Evolutionary conservation across 2,888 invertebrate genomes (phyloP), one percentile per base, ranked within the genome.

Genomic region (Macrophya alboannulata): DNA sequence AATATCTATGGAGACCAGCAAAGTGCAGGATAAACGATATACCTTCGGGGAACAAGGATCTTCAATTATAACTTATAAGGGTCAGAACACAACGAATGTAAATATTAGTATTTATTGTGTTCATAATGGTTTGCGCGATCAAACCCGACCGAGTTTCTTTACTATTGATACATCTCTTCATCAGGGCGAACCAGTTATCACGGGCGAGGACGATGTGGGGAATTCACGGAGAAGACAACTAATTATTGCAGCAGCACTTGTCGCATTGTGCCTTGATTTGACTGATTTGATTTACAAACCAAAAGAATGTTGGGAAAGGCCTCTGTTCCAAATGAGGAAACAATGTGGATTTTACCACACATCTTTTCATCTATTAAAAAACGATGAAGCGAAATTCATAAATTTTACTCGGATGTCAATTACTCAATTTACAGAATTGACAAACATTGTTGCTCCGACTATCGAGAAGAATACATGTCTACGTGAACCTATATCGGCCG

Each of bases 241-340:
- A 55, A 55, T 55, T n/a, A 55, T 55, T n/a, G 55, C 55, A 55
- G 55, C 55, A 55, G 55, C 55, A 55, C 55, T 55, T 55, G 17
- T 55, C n/a, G 17, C 55, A n/a, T 55, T 55, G 55, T 55, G 55
- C 55, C 55, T 55, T n/a, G 55, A 55, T 55, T 55, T 55, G 17
- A 55, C 55, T 17, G 55, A 55, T n/a, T n/a, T 55, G n/a, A 15
- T n/a, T 5, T 55, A 55, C 55, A 55, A 55, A 17, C 55, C 55
- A 5, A 55, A 55, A 55, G 55, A 55, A n/a, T 55, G 17, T 55
- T 55, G 55, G 55, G 55, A 55, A 55, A 55, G 55, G 12, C 17
- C 55, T 55, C 4, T 55, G 3, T 55, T 55, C 55, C n/a, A 55
- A n/a, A 55, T 55, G 55, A 55, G 55, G 55, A 5, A 55, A n/a